phyloP scores from a whole-genome alignment of 53 echinoderm and acorn worm genomes.

The Henricia sp. region DNA sequence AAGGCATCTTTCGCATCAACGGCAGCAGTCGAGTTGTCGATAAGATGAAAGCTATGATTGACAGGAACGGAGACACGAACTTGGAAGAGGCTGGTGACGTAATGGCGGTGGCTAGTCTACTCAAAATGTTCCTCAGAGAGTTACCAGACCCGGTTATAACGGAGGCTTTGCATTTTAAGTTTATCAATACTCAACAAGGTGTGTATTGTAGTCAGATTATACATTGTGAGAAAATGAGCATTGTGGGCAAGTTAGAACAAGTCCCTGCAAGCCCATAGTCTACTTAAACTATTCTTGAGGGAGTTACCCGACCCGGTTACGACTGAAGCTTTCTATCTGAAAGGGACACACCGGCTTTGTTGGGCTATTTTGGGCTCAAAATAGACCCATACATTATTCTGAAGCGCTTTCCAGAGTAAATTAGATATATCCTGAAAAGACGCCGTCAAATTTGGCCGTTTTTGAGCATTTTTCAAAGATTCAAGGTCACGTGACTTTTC shows the following conservation, averaged over 20 bases:
- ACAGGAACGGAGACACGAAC: conserved; percentile 81
- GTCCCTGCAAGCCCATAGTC: no score
- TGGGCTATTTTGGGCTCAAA: no score
- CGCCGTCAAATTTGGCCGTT: no score
- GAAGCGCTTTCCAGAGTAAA: no score
- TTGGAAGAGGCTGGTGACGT: conserved; percentile 94
- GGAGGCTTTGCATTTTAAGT: conserved; percentile 70
- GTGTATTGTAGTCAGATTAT: no score
- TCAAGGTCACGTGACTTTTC: no score
- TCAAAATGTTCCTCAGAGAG: conserved; percentile 92
- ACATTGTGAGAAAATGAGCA: no score
- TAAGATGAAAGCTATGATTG: conserved; percentile 81
- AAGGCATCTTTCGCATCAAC: conserved; percentile 98
- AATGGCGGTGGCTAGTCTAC: conserved; percentile 96
- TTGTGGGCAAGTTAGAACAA: no score
- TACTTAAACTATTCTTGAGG: conserved; percentile 86
- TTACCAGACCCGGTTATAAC: conserved; percentile 90
- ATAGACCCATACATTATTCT: no score
- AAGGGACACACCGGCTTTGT: no score
- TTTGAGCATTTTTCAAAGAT: no score
- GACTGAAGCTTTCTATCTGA: conserved; percentile 64
- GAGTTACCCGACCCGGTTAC: conserved; percentile 90
- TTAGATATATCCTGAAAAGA: no score
- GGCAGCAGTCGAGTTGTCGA: conserved; percentile 93
- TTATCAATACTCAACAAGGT: conserved; percentile 88